Evolutionary conservation across 2,113 vertebrate genomes (phyloP).

Genomic region (Anarhynchus alexandrinus): DNA sequence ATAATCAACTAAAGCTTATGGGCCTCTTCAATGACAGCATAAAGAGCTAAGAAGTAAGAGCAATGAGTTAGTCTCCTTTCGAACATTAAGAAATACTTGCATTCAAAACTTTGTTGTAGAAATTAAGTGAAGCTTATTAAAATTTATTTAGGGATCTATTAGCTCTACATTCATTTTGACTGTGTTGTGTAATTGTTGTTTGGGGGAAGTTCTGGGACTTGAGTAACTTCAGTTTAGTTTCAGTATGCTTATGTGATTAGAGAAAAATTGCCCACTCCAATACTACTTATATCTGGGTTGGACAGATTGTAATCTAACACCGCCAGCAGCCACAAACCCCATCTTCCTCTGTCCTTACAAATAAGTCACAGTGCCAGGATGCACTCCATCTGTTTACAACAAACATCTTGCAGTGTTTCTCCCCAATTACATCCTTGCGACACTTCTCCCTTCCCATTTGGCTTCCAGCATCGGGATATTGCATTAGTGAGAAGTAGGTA

Average conservation of each 20-base stretch:
- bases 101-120: neutral
- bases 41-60: neutral
- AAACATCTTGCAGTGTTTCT: neutral
- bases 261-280: neutral
- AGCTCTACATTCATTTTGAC: neutral
- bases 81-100: neutral
- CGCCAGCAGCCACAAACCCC: neutral
- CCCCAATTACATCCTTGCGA: rapidly evolving
- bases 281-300: neutral
- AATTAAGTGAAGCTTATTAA: neutral
- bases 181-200: neutral
- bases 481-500: neutral
- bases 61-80: neutral
- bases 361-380: rapidly evolving
- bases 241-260: neutral
- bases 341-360: rapidly evolving
- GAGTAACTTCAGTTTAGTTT: neutral
- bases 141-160: neutral
- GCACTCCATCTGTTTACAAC: neutral
- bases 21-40: neutral
- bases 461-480: neutral
- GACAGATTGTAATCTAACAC: neutral
- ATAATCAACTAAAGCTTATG: neutral
- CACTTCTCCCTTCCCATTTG: neutral
- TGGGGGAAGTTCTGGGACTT: neutral